These are phyloP conservation scores for Orthosia gracilis DNA, from an alignment of 2,888 invertebrate species.

Conservation along the genomic window DNA sequence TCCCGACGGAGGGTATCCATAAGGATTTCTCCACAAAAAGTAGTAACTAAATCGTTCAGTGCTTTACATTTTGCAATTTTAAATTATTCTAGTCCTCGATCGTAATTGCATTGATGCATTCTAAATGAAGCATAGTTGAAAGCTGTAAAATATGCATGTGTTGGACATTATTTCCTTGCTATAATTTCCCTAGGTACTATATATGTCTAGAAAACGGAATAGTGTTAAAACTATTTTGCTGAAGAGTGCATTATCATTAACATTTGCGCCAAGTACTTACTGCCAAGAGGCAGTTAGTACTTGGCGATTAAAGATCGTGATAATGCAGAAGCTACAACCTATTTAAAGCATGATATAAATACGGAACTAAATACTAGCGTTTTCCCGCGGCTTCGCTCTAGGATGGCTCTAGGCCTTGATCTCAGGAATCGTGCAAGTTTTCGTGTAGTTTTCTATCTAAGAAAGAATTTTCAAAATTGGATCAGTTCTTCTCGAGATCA, in stretches of 20 bases:
- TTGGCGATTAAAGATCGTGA: background rate
- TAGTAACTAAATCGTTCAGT: background rate
- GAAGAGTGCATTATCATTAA: conserved; percentile 5
- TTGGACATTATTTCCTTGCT: background rate
- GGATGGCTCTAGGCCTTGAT: too few relatives aligned
- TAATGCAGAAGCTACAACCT: conserved; percentile 1
- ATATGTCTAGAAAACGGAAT: conserved; percentile 6
- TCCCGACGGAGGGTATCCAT: too few relatives aligned
- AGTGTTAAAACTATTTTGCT: conserved; percentile 3
- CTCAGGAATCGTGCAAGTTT: too few relatives aligned
- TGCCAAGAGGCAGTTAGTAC: too few relatives aligned
- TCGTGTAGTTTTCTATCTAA: too few relatives aligned
- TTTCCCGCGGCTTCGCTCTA: background rate
- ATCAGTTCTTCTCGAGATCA: background rate
- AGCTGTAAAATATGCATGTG: background rate
- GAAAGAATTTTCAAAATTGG: too few relatives aligned
- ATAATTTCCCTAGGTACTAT: background rate
- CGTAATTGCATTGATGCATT: background rate
- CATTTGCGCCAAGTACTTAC: background rate
- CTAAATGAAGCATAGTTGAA: background rate
- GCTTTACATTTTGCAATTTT: background rate
- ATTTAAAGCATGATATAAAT: background rate
- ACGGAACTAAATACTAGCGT: background rate
- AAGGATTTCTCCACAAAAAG: background rate
- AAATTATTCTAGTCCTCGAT: background rate